Conservation (phyloP, 2,113 vertebrate species). For the Tenrec ecaudatus region DNA sequence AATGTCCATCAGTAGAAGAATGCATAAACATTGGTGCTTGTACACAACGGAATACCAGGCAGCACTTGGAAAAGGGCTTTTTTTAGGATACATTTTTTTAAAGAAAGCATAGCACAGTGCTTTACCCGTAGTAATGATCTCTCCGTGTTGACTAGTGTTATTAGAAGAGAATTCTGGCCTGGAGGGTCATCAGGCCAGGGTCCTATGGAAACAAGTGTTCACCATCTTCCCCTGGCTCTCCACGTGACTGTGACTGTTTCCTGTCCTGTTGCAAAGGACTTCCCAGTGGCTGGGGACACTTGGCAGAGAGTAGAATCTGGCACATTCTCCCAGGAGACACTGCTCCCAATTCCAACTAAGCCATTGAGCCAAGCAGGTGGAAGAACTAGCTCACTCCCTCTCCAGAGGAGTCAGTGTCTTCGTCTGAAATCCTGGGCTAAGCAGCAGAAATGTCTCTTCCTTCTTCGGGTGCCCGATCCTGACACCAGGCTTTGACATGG, state of each 20-base stretch:
- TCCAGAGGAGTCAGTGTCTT: neutral
- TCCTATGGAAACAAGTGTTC: neutral
- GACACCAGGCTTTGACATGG: accelerated
- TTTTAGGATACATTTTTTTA: neutral
- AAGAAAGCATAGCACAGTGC: neutral
- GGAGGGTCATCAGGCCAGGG: neutral
- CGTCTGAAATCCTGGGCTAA: neutral
- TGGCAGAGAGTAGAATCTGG: neutral
- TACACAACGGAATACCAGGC: too few species aligned
- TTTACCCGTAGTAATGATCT: neutral
- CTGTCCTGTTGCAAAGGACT: neutral
- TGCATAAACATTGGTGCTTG: too few species aligned
- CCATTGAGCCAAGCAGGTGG: neutral
- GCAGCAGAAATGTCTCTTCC: neutral
- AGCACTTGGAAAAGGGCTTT: neutral
- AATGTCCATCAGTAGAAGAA: too few species aligned
- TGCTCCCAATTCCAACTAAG: neutral
- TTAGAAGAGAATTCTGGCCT: neutral
- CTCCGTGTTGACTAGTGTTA: neutral
- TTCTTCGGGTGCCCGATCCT: neutral
- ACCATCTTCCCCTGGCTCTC: neutral
- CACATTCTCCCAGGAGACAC: neutral
- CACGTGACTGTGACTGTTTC: neutral
- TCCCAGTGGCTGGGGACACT: neutral
- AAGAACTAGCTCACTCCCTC: neutral